Conservation (phyloP, 2,888 invertebrate genomes). For the Drosophila phalerata region DNA sequence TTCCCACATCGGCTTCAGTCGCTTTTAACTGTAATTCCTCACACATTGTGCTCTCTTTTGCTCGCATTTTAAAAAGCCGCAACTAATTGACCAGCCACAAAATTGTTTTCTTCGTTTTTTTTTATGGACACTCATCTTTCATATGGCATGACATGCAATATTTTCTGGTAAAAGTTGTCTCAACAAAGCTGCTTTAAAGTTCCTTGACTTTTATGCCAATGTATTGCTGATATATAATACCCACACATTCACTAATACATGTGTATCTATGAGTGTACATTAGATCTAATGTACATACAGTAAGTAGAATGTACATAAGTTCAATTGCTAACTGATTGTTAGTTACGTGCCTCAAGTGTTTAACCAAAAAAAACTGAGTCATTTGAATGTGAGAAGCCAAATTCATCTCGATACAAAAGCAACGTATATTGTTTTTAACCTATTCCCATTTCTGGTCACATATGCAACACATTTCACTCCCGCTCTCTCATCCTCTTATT, state of each 20-base stretch:
- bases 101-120: conserved; percentile 29
- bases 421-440: conserved; percentile 28
- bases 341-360: conserved; percentile 50
- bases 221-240: conserved; percentile 36
- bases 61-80: conserved; percentile 54
- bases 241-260: conserved; percentile 1
- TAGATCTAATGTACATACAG: conserved; percentile 9
- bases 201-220: conserved; percentile 65
- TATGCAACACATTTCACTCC: conserved; percentile 32
- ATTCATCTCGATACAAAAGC: conserved; percentile 26
- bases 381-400: conserved; percentile 33
- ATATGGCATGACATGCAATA: conserved; percentile 67
- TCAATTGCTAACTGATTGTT: conserved; percentile 40
- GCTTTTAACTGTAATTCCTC: conserved; percentile 61
- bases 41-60: conserved; percentile 42
- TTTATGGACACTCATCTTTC: conserved; percentile 66
- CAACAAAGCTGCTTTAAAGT: conserved; percentile 69
- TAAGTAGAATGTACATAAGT: conserved; percentile 12
- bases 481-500: not conserved
- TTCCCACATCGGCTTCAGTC: conserved; percentile 33
- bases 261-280: conserved; percentile 11
- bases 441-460: conserved; percentile 50
- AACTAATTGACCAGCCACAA: conserved; percentile 64
- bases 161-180: conserved; percentile 65
- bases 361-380: conserved; percentile 41